Percentiles rank a stretch among this genome's conserved stretches.
Conservation (phyloP, 2,888 invertebrate species). For the Carabus problematicus region DNA sequence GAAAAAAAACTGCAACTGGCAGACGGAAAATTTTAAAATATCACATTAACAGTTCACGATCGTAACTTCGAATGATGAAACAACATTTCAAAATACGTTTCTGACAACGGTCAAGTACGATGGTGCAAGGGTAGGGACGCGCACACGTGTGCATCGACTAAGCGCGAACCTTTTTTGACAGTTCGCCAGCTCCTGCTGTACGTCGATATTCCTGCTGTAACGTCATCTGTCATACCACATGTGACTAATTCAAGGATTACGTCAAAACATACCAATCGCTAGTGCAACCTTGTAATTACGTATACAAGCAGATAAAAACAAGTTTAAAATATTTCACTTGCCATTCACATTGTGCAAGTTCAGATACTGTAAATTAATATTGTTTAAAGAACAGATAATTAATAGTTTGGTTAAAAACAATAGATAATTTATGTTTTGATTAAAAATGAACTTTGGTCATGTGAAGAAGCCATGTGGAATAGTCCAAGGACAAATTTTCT, state of each 20-base stretch:
- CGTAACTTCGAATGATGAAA: constrained; percentile 34
- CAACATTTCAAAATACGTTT: constrained; percentile 22
- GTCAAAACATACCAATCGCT: constrained; percentile 6
- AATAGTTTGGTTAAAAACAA: no score
- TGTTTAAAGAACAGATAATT: no score
- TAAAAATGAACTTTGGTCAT: no score
- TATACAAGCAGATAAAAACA: constrained; percentile 8
- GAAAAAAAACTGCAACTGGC: neutral
- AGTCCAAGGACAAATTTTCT: no score
- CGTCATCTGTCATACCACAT: no score
- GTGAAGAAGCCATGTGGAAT: no score
- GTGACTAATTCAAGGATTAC: no score
- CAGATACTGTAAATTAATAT: no score
- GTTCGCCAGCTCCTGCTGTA: constrained; percentile 26
- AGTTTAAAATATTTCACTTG: neutral
- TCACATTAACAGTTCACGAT: constrained; percentile 23
- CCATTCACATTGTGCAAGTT: no score
- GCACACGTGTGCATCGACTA: constrained; percentile 11
- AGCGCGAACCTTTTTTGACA: constrained; percentile 22
- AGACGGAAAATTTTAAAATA: constrained; percentile 24
- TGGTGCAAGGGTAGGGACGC: constrained; percentile 21
- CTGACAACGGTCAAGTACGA: neutral
- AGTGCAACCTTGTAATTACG: constrained; percentile 3
- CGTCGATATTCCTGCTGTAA: constrained; percentile 1
- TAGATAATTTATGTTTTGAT: no score